Conservation (phyloP, 2,113 vertebrate genomes). For the Dasyprocta punctata region DNA sequence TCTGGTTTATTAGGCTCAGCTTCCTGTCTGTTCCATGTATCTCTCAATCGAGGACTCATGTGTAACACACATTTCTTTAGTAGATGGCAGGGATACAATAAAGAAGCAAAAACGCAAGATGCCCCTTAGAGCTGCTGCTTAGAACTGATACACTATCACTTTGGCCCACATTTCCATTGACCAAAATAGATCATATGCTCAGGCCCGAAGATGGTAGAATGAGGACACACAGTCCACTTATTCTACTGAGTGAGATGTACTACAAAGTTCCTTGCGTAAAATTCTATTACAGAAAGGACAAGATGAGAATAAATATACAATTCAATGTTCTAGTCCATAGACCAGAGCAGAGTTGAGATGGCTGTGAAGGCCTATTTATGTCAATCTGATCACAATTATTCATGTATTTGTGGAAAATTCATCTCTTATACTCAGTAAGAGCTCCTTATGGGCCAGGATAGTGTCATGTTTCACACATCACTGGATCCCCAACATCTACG, state of each 20-base stretch:
- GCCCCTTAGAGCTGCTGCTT: background rate
- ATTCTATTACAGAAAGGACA: background rate
- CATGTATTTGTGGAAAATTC: background rate
- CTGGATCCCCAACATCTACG: background rate
- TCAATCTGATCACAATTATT: slow-evolving; percentile 1
- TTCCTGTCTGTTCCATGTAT: background rate
- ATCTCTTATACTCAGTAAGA: background rate
- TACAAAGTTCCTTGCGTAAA: background rate
- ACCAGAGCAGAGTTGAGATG: background rate
- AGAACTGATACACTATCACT: background rate
- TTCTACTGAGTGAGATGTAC: background rate
- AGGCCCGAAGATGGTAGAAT: background rate
- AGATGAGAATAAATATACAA: background rate
- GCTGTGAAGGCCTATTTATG: background rate
- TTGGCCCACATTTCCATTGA: background rate
- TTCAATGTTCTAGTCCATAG: background rate
- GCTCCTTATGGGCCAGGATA: background rate
- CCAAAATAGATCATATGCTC: background rate
- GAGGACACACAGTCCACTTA: background rate
- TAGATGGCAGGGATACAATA: background rate
- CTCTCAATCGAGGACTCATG: background rate
- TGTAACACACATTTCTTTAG: background rate
- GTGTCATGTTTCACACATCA: background rate
- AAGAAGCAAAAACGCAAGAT: background rate
- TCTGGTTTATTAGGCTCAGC: background rate